Percentiles rank a stretch among this genome's conserved stretches.
These are phyloP conservation scores for Macroramphosus scolopax DNA, from an alignment of 2,797 vertebrate genomes.

Conservation along the genomic window DNA sequence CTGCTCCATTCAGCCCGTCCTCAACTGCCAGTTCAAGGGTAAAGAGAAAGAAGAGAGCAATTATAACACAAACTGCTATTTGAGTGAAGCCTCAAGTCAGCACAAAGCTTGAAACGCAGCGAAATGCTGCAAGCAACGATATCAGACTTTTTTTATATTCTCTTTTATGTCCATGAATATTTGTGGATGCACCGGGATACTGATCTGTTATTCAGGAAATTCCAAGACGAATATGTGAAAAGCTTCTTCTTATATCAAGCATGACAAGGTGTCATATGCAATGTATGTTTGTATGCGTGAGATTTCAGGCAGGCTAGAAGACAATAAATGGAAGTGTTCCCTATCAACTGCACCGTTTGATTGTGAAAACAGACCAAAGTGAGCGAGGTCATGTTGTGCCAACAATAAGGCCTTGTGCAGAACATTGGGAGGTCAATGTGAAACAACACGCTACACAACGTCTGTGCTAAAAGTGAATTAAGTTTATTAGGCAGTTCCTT, in stretches of 20 bases:
- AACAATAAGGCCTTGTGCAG: slow-evolving; percentile 58
- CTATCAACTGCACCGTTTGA: slow-evolving; percentile 52
- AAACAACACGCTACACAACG: slow-evolving; percentile 42
- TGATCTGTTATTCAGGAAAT: too few relatives aligned
- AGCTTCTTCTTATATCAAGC: neutral
- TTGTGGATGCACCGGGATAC: neutral
- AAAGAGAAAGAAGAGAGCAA: slow-evolving; percentile 17
- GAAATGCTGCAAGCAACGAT: slow-evolving; percentile 33
- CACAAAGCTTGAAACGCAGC: slow-evolving; percentile 19
- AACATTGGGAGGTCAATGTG: slow-evolving; percentile 41
- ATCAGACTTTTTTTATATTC: slow-evolving; percentile 13
- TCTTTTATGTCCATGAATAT: slow-evolving; percentile 6
- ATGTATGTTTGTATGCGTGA: slow-evolving; percentile 20
- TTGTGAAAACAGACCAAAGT: slow-evolving; percentile 60
- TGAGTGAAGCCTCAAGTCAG: slow-evolving; percentile 24
- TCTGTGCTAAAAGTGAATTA: too few relatives aligned
- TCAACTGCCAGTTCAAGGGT: slow-evolving; percentile 43
- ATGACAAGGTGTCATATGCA: slow-evolving; percentile 4
- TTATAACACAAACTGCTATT: slow-evolving; percentile 16
- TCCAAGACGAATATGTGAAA: too few relatives aligned
- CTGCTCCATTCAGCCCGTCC: slow-evolving; percentile 14
- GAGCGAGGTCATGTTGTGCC: slow-evolving; percentile 39
- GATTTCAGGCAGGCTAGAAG: slow-evolving; percentile 32
- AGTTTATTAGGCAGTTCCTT: slow-evolving; percentile 33
- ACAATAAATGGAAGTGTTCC: slow-evolving; percentile 70